Conservation (phyloP, 2,888 invertebrate species). For the Cinara cedri region DNA sequence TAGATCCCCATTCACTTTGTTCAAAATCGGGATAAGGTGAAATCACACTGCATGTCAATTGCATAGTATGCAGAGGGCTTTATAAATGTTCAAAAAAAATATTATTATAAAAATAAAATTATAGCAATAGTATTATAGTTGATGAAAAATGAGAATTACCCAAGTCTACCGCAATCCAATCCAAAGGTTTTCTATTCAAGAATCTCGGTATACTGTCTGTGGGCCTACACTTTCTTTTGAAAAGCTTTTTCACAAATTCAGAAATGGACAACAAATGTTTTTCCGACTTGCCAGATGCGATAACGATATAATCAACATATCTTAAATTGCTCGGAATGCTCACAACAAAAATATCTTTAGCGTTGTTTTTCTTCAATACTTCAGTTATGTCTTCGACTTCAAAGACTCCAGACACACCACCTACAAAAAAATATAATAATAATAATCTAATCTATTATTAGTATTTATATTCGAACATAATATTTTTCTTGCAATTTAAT, state of each 20-base stretch:
- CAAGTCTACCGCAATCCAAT: constrained; percentile 91
- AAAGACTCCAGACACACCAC: constrained; percentile 82
- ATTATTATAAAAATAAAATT: background rate
- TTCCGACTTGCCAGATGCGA: constrained; percentile 76
- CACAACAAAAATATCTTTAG: constrained; percentile 80
- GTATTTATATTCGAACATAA: too few species aligned
- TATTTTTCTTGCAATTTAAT: too few species aligned
- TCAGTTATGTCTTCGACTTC: constrained; percentile 85
- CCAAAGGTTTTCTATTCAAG: constrained; percentile 76
- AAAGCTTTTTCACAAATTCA: constrained; percentile 77
- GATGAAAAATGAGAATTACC: constrained; percentile 66
- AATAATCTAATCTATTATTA: too few species aligned
- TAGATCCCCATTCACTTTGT: too few species aligned
- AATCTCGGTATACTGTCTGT: constrained; percentile 74
- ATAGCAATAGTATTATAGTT: background rate
- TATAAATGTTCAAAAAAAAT: too few species aligned
- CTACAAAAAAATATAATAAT: constrained; percentile 64
- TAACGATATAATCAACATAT: constrained; percentile 84
- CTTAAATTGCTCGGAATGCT: constrained; percentile 74
- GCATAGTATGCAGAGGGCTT: too few species aligned
- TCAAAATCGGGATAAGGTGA: background rate
- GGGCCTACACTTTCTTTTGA: constrained; percentile 72
- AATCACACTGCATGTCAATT: too few species aligned
- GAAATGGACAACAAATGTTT: constrained; percentile 78
- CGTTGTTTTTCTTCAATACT: constrained; percentile 78